Conservation (phyloP, 2,113 vertebrate genomes). For the Dipodomys spectabilis region DNA sequence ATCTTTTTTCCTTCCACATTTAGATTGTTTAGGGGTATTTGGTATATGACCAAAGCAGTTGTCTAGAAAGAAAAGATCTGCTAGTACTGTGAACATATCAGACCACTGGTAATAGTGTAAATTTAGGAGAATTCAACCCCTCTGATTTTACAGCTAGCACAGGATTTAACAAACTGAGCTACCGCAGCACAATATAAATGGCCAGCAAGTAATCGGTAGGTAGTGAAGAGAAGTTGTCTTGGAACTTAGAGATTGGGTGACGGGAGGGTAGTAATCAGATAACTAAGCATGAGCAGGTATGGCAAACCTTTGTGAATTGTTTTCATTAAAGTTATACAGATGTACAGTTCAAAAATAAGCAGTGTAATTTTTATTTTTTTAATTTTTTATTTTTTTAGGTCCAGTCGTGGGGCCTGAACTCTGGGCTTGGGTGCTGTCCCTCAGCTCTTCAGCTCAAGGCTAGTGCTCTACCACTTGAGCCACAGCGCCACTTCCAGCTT, state of each 20-base stretch:
- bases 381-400: no score
- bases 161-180: not conserved
- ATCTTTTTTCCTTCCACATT: not conserved
- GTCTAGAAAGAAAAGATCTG: not conserved
- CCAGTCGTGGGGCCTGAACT: no score
- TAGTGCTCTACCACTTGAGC: no score
- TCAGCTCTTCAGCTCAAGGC: no score
- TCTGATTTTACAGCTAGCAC: not conserved
- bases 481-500: no score
- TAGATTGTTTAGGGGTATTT: not conserved
- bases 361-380: not conserved
- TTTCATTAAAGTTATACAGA: not conserved
- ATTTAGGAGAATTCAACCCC: not conserved
- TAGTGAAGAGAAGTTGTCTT: not conserved
- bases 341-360: constrained; percentile 33
- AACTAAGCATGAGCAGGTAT: constrained; percentile 22
- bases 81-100: not conserved
- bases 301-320: not conserved
- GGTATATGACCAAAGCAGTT: not conserved
- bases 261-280: constrained; percentile 20
- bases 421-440: no score
- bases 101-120: not conserved
- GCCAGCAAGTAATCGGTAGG: not conserved
- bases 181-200: not conserved
- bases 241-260: constrained; percentile 32